Percentiles rank a stretch among this genome's conserved stretches.
phyloP scores from a whole-genome alignment of 2,888 invertebrate genomes.

The Habrosyne pyritoides region DNA sequence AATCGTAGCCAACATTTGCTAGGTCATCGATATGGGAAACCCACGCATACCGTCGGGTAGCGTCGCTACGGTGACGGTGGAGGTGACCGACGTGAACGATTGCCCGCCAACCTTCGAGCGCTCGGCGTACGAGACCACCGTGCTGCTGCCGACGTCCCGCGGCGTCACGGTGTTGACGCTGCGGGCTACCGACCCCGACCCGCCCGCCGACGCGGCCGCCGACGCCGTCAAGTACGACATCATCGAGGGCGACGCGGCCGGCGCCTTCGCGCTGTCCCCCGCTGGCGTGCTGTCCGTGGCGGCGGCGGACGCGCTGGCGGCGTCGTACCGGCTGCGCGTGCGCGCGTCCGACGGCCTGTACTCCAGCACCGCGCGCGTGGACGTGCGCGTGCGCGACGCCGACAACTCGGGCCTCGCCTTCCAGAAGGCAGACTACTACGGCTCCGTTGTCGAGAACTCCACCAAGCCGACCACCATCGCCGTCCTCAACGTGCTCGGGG shows the following conservation, averaged over 20 bases:
- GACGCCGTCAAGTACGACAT: constrained; percentile 90
- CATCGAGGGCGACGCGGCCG: constrained; percentile 90
- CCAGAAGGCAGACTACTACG: constrained; percentile 91
- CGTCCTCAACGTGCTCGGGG: constrained; percentile 95
- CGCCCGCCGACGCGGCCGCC: constrained; percentile 77
- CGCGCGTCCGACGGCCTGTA: constrained; percentile 94
- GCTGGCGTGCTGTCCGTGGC: constrained; percentile 63
- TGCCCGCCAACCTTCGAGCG: constrained; percentile 92
- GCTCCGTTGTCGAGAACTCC: constrained; percentile 92
- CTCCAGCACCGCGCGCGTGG: constrained; percentile 85
- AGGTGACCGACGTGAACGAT: constrained; percentile 93
- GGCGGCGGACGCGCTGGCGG: constrained; percentile 78
- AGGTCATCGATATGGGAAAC: constrained; percentile 91
- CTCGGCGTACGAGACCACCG: constrained; percentile 88
- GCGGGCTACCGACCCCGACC: constrained; percentile 91
- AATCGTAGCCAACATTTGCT: too few species aligned
- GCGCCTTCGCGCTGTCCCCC: constrained; percentile 88
- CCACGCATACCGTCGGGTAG: constrained; percentile 91
- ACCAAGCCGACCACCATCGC: constrained; percentile 91
- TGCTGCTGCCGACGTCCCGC: constrained; percentile 92
- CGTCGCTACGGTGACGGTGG: constrained; percentile 90
- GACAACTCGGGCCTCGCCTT: constrained; percentile 89
- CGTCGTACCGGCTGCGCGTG: constrained; percentile 88
- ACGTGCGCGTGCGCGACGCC: constrained; percentile 54
- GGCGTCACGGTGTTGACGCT: constrained; percentile 89